Evolutionary conservation across 1,140 invertebrate species (phyloP), one percentile per base, ranked within the genome.

Genomic region (Plutomurus gul): DNA sequence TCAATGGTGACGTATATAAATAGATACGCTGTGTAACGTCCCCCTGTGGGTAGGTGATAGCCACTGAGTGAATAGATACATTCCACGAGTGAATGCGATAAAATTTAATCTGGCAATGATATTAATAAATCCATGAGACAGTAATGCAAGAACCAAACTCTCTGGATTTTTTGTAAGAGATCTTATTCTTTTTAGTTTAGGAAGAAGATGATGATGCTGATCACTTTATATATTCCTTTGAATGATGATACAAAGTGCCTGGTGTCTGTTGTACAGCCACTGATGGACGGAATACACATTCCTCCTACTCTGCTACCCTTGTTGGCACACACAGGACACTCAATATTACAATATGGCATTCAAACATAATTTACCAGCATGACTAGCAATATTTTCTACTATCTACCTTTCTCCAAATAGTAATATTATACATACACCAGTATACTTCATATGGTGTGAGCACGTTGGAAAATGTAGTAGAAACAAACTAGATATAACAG

Each of bases 311-410:
- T 33, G 51, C 51, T 72, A 72, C 70, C 70, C 70, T 72, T 72
- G 70, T 72, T 72, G 39, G 49, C 49, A 56, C 16, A 56, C 49
- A 71, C 25, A 27, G 49, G 22, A 56, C 16, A 56, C 49, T 37
- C 25, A 11, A 39, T 37, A 30, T 74, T 39, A 51, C 74, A 56
- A 49, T 75, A 75, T 47, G 49, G 25, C 39, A 75, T 75, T 56
- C 74, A 72, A 77, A 77, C 40, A 77, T 49, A 60, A 77, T 77
- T 77, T 77, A 77, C 76, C 51, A 40, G 22, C 30, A 77, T 77
- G 76, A 77, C 65, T 43, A 72, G 72, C 76, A 77, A 77, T 49
- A 77, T 77, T 77, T 77, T 33, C 37, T 40, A 16, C 39, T n/a
- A 10, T n/a, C n/a, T n/a, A n/a, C n/a, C n/a, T n/a, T n/a, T n/a